These are phyloP conservation scores for Machaerirhynchus nigripectus DNA, from an alignment of 2,113 vertebrate genomes.

Conservation along the genomic window DNA sequence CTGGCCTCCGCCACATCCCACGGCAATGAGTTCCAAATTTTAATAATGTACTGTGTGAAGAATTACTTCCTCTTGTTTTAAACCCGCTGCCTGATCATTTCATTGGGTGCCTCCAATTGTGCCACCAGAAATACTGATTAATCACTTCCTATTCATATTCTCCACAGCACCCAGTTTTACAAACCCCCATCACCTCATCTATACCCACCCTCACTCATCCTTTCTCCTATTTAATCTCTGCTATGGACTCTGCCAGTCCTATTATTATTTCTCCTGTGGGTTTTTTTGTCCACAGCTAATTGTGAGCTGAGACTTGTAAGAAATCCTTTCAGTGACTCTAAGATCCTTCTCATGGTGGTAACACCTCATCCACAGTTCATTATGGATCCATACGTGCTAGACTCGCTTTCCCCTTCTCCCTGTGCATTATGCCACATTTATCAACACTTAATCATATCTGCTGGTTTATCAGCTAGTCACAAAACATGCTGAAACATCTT, in stretches of 20 bases:
- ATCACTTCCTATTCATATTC: not conserved
- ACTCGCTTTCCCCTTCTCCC: not conserved
- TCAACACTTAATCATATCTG: not conserved
- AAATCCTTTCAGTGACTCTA: not conserved
- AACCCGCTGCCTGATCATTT: not conserved
- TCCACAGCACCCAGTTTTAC: not conserved
- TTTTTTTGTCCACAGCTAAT: not conserved
- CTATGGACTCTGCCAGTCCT: not conserved
- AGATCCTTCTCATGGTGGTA: not conserved
- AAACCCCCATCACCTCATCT: not conserved
- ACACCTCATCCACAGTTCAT: not conserved
- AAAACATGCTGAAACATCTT: not conserved
- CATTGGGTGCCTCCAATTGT: not conserved
- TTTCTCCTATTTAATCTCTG: not conserved
- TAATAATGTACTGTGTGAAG: not conserved
- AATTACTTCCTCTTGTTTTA: constrained; percentile 10
- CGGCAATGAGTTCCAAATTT: not conserved
- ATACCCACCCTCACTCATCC: not conserved
- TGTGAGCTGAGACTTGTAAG: not conserved
- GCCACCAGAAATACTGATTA: not conserved
- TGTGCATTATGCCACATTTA: not conserved
- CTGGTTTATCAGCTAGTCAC: not conserved
- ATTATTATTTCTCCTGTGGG: not conserved
- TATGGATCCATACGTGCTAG: not conserved
- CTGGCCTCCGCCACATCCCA: not conserved